Evolutionary conservation across 2,113 vertebrate species (phyloP), one percentile per base, ranked within the genome.

Genomic region (Gobiocypris rarus): DNA sequence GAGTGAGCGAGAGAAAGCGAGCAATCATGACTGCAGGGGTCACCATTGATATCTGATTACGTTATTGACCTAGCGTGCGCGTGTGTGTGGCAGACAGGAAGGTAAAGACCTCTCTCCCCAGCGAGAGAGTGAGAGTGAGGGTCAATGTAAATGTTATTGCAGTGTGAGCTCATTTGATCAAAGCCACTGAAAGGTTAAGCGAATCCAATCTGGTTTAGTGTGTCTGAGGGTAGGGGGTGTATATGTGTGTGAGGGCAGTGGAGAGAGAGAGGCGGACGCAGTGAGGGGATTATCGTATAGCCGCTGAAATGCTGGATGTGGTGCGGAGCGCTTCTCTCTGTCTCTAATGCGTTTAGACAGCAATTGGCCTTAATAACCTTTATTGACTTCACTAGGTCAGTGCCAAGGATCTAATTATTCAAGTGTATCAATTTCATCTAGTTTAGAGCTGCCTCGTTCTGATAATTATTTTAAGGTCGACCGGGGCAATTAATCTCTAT

Each of bases 401-500:
- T 96, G 96, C 96, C 95, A 95, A 96, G 95, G 91, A 94, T 94
- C 93, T 95, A 95, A 95, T 97, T 96, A 96, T 97, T 96, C 96
- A 96, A 96, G 96, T 95, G 95, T 95, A 96, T 97, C 95, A 92
- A 89, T 96, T 96, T 96, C 94, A 95, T 94, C 93, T 92, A 92
- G 92, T 95, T 94, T 96, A 94, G 95, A 96, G 94, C 93, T 95
- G 91, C 94, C 93, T 87, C 89, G 91, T 93, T 95, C 94, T 90
- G 92, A 94, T 95, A 96, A 96, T 97, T 96, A 95, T 93, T 95
- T 94, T 95, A 94, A 94, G 94, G 94, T 93, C 93, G 91, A 91
- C 90, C 88, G 89, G 93, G 94, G 93, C 94, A 94, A 96, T 96
- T 94, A 96, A 95, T 96, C 94, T 92, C 90, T 92, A 92, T 92